phyloP scores from a whole-genome alignment of 35 echinoderm and acorn worm genomes.

The Apostichopus parvimensis region DNA sequence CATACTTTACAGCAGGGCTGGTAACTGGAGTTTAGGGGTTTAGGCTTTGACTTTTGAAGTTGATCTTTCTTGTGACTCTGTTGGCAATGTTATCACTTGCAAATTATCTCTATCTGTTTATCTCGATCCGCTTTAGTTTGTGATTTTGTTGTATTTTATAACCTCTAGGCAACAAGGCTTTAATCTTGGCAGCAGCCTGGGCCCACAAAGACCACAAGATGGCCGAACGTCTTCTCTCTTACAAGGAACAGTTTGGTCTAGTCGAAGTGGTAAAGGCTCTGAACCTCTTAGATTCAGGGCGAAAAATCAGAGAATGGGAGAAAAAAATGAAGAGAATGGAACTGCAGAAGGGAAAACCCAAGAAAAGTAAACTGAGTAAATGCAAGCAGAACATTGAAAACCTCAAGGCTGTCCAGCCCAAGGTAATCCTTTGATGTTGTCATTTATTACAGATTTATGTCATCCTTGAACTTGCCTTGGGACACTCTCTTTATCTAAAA shows the following conservation, averaged over 20 bases:
- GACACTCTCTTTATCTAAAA: too few species aligned
- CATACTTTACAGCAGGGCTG: too few species aligned
- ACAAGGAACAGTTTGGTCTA: constrained; percentile 66
- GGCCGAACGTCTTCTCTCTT: constrained; percentile 46
- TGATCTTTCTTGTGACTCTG: not conserved
- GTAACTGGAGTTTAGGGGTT: not conserved
- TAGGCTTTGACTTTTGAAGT: not conserved
- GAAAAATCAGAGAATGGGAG: constrained; percentile 79
- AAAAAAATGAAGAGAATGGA: constrained; percentile 63
- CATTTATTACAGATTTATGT: too few species aligned
- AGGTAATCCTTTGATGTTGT: constrained; percentile 29
- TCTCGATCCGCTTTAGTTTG: not conserved
- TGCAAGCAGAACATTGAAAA: constrained; percentile 87
- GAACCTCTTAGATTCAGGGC: constrained; percentile 73
- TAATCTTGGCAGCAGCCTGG: constrained; percentile 78
- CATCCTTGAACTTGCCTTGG: too few species aligned
- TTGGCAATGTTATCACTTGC: not conserved
- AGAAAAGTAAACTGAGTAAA: constrained; percentile 64
- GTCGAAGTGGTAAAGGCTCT: constrained; percentile 91
- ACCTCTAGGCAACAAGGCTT: constrained; percentile 59
- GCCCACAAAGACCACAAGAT: constrained; percentile 75
- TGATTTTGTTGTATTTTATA: too few species aligned
- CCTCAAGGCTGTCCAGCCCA: constrained; percentile 65
- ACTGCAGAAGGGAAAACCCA: constrained; percentile 55
- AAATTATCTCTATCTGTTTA: not conserved